A percentile compares a stretch with the other conserved stretches of the same genome.
phyloP scores from a whole-genome alignment of 2,888 invertebrate species.

The Lagria hirta region DNA sequence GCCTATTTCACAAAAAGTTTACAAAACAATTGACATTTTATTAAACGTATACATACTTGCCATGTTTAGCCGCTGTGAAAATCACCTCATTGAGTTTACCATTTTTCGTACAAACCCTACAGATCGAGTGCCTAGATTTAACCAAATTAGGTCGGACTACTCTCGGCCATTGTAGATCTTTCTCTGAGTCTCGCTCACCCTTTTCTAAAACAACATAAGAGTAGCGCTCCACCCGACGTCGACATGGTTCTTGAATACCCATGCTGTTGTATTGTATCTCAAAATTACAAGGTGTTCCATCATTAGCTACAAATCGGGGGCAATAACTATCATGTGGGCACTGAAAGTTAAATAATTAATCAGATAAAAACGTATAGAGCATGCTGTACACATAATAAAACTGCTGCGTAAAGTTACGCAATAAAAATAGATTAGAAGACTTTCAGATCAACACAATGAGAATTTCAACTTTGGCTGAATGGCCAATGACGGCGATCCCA shows the following conservation, averaged over 20 bases:
- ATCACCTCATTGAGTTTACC: constrained; percentile 76
- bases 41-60: constrained; percentile 71
- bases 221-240: constrained; percentile 62
- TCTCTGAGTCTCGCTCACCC: constrained; percentile 53
- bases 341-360: constrained; percentile 52
- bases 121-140: constrained; percentile 72
- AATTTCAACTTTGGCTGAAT: no score
- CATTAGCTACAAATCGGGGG: constrained; percentile 66
- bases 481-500: no score
- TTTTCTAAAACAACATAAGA: constrained; percentile 82
- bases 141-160: constrained; percentile 71
- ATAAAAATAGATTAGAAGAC: no score
- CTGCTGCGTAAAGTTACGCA: no score
- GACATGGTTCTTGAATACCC: constrained; percentile 55
- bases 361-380: no score
- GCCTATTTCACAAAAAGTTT: constrained; percentile 53
- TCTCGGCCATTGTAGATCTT: constrained; percentile 74
- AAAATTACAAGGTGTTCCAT: constrained; percentile 79
- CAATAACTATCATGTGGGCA: constrained; percentile 83
- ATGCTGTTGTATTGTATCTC: constrained; percentile 63
- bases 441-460: no score
- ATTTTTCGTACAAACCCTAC: constrained; percentile 72
- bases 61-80: constrained; percentile 73
- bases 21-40: background rate
- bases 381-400: no score